phyloP scores from a whole-genome alignment of 2,797 vertebrate species.

The Siniperca scherzeri region DNA sequence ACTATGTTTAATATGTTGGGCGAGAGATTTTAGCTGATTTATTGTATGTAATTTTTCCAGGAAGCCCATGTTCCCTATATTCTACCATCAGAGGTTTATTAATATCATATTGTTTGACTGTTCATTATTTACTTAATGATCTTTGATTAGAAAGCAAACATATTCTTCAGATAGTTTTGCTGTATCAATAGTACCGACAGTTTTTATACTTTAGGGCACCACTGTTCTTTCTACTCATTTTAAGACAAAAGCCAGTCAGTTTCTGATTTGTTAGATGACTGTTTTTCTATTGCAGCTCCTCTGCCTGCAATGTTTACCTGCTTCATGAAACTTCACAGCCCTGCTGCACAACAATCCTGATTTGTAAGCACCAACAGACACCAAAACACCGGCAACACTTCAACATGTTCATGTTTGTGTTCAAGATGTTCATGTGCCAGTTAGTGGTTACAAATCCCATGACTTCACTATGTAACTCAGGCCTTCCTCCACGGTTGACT shows the following conservation, averaged over 20 bases:
- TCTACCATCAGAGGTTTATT: background rate
- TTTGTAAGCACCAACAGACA: background rate
- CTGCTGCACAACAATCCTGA: background rate
- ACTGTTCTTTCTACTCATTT: slow-evolving; percentile 1
- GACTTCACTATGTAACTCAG: background rate
- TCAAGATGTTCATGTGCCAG: background rate
- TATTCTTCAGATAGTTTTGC: background rate
- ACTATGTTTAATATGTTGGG: background rate
- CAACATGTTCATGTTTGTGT: background rate
- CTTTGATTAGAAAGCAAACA: background rate
- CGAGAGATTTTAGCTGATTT: background rate
- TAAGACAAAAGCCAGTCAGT: background rate
- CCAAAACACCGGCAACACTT: background rate
- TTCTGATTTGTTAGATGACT: no score
- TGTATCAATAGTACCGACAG: background rate
- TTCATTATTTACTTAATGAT: slow-evolving; percentile 8
- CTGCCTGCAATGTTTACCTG: background rate
- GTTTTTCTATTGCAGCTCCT: background rate
- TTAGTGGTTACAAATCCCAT: background rate
- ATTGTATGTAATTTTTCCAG: background rate
- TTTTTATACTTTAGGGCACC: slow-evolving; percentile 6
- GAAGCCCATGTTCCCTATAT: background rate
- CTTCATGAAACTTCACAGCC: background rate
- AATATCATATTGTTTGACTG: background rate
- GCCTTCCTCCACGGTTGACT: background rate